Base-by-base conservation (phyloP, 2,797 vertebrate genomes). In the Centroberyx gerrardi region DNA sequence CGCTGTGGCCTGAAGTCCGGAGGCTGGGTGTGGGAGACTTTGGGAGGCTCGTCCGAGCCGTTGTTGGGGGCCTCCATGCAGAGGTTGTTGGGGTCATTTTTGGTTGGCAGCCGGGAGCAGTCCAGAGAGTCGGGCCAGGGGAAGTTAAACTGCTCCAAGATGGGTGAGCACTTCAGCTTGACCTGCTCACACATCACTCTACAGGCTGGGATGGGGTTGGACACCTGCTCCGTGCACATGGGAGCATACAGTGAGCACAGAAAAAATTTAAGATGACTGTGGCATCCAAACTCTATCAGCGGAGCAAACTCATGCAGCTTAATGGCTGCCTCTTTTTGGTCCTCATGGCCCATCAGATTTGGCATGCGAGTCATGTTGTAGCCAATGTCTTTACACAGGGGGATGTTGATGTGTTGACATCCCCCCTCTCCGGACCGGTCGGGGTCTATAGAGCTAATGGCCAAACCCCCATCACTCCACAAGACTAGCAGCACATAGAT, bases 21-120 rank as follows among this genome's bases (percentile, higher is more conserved):
- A 0, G 97, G 95, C 91, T 97, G 93, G 52, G 97, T 95, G 92
- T 97, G 97, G 33, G 97, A 94, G 5, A 97, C 97, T 68, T 97
- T 93, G 1, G 95, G 93, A 0, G 96, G 93, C 63, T 99, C 97
- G 0, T 99, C 98, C 0, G 97, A 97, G 9, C 97, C 96, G 0
- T 99, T 99, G 91, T 94, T 97, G 62, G 98, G 98, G 0, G 98
- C 98, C 84, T 99, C 98, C 98, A 99, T 99, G 94, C 98, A 99
- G 56, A 99, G 94, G 89, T 96, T 96, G 90, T 99, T 98, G 10
- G 98, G 98, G 91, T 99, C 97, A 0, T 99, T 99, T 88, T 99
- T 98, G 91, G 96, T 99, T 3, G 98, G 98, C 60, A 99, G 95
- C 2, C 95, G 95, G 85, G 95, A 95, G 92, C 98, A 99, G 91